These are phyloP conservation scores for Monochamus alternatus DNA, from an alignment of 2,888 invertebrate species.

Conservation along the genomic window DNA sequence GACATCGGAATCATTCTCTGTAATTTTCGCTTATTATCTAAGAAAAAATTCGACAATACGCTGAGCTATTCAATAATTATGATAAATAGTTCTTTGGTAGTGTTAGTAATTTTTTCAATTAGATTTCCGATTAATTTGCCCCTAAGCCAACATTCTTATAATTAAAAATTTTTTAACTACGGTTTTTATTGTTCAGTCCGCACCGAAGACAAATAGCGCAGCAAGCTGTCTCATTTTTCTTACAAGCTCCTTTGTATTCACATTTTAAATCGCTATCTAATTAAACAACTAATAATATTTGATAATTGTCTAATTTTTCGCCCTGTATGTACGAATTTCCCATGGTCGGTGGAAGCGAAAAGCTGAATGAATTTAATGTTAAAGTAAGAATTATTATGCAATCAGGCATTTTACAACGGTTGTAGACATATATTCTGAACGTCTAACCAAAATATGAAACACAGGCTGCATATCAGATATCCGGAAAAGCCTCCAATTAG, in stretches of 20 bases:
- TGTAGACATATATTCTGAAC: conserved; percentile 11
- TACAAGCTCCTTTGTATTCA: background rate
- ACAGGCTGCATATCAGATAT: conserved; percentile 49
- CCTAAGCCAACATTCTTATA: background rate
- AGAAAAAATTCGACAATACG: background rate
- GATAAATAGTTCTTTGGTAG: background rate
- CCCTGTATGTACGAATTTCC: background rate
- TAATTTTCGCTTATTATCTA: conserved; percentile 7
- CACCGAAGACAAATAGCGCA: background rate
- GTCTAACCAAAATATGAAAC: conserved; percentile 45
- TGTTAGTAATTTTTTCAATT: conserved; percentile 9
- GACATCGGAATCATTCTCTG: conserved; percentile 11
- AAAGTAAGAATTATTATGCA: conserved; percentile 9
- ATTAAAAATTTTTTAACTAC: background rate
- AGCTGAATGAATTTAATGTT: background rate
- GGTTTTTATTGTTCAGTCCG: background rate
- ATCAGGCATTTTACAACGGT: background rate
- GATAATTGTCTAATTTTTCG: background rate
- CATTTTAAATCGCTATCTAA: background rate
- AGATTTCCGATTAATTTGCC: background rate
- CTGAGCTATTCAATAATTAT: background rate
- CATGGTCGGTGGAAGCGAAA: background rate
- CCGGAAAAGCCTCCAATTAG: conserved; percentile 52
- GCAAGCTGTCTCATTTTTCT: background rate
- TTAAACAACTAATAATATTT: background rate